Evolutionary conservation across 2,888 invertebrate species (phyloP).

Genomic region (Eumerus sabulonum): DNA sequence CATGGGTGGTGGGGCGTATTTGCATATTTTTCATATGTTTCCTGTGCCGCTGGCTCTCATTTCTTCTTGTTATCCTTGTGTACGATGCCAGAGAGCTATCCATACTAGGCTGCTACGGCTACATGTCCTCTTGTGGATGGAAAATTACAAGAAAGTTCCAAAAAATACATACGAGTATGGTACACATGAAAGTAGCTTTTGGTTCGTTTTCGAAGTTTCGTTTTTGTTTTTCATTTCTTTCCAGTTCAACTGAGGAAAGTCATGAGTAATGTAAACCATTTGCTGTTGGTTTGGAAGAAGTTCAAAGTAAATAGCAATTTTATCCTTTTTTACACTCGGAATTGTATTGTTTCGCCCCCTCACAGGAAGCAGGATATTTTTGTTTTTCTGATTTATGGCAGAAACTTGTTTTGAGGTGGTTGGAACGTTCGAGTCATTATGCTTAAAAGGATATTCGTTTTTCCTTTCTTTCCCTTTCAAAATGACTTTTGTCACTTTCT

Average conservation of each 20-base stretch:
- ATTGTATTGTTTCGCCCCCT: background rate
- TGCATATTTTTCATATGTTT: constrained; percentile 49
- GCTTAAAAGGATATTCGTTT: no score
- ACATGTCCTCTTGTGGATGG: background rate
- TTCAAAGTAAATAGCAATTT: constrained; percentile 23
- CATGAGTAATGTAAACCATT: constrained; percentile 48
- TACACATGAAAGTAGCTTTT: constrained; percentile 8
- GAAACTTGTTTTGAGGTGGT: no score
- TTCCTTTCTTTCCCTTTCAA: no score
- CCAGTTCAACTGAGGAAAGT: constrained; percentile 18
- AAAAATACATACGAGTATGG: constrained; percentile 2
- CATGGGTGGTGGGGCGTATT: constrained; percentile 22
- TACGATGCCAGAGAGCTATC: constrained; percentile 22
- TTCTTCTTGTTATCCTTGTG: constrained; percentile 1
- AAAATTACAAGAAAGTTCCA: constrained; percentile 3
- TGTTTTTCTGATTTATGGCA: no score
- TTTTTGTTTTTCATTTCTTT: no score
- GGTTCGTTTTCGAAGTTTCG: constrained; percentile 30
- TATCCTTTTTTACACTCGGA: constrained; percentile 4
- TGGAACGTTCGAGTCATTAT: no score
- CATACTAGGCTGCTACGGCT: no score
- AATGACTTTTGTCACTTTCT: no score
- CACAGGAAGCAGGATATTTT: no score
- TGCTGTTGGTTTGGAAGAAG: constrained; percentile 26
- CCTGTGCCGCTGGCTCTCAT: constrained; percentile 9